phyloP scores from a whole-genome alignment of 2,797 vertebrate species.

The Spinus olivaceus region DNA sequence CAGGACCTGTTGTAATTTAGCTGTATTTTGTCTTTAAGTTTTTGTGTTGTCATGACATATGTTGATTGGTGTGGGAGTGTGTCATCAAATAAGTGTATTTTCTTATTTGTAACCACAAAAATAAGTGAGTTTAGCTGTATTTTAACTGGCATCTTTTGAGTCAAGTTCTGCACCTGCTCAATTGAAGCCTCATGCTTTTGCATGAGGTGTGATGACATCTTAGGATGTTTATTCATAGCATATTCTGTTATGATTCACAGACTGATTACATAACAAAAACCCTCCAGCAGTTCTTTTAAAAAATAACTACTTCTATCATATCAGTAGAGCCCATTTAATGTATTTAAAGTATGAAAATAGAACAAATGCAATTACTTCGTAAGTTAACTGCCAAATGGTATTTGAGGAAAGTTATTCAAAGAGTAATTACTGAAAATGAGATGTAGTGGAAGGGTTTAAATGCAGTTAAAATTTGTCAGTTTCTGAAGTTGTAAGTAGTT shows the following conservation, averaged over 20 bases:
- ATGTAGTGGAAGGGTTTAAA: not conserved
- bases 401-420: not conserved
- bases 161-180: not conserved
- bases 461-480: not conserved
- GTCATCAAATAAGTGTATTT: conserved; percentile 27
- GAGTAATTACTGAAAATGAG: not conserved
- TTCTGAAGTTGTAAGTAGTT: not conserved
- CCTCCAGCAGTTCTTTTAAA: not conserved
- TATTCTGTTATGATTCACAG: conserved; percentile 7
- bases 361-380: not conserved
- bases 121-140: not conserved
- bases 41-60: conserved; percentile 23
- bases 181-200: not conserved
- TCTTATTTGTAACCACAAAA: conserved; percentile 16
- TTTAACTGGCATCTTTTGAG: not conserved
- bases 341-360: not conserved
- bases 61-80: conserved; percentile 10
- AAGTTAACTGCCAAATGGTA: not conserved
- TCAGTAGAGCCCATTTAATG: not conserved
- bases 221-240: not conserved
- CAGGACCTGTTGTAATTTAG: not conserved
- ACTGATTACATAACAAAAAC: not conserved
- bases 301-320: not conserved
- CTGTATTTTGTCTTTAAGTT: conserved; percentile 26
- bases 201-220: not conserved